These are phyloP conservation scores for Xiphophorus maculatus DNA, from an alignment of 2,113 vertebrate genomes.

Conservation along the genomic window DNA sequence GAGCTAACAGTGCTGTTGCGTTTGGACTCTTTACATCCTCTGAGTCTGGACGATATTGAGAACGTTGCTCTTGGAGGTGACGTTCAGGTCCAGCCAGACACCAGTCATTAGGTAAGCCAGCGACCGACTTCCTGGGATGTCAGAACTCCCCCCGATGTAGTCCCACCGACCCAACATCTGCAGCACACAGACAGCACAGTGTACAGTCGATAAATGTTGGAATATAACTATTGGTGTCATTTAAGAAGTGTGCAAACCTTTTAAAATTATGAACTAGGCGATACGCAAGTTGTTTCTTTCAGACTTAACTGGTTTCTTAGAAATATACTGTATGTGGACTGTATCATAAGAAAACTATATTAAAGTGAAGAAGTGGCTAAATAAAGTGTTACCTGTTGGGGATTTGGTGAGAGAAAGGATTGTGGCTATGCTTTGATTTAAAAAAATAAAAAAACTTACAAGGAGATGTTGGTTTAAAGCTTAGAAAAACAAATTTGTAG, in stretches of 20 bases:
- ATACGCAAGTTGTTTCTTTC: not conserved
- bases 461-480: not conserved
- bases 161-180: constrained; percentile 68
- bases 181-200: constrained; percentile 1
- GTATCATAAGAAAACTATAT: not conserved
- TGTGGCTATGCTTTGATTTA: too few relatives aligned
- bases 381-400: not conserved
- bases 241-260: not conserved
- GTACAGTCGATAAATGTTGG: not conserved
- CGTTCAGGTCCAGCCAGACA: constrained; percentile 43
- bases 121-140: constrained; percentile 69
- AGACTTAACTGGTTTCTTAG: not conserved
- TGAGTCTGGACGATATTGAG: constrained; percentile 60
- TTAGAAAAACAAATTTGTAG: too few relatives aligned
- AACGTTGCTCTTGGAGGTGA: constrained; percentile 48
- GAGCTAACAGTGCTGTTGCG: too few relatives aligned
- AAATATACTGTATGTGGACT: not conserved
- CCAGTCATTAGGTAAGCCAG: constrained; percentile 51
- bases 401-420: not conserved
- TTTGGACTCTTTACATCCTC: constrained; percentile 49
- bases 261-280: not conserved
- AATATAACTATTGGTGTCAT: not conserved
- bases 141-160: constrained; percentile 62
- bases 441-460: too few relatives aligned
- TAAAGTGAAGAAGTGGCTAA: not conserved